Evolutionary conservation across 2,113 vertebrate genomes (phyloP).

Genomic region (Meleagris gallopavo): DNA sequence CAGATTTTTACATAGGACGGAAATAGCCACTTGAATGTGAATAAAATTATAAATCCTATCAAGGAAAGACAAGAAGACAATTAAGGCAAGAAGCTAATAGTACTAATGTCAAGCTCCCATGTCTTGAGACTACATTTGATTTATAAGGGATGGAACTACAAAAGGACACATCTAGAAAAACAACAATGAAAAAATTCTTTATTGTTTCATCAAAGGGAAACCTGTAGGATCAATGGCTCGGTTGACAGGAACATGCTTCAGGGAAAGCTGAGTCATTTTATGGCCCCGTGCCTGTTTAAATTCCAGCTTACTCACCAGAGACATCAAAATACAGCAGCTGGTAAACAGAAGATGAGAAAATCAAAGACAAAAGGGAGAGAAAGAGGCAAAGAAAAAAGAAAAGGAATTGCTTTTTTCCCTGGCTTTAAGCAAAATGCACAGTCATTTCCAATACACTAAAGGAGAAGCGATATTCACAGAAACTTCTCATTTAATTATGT

Average conservation of each 20-base stretch:
- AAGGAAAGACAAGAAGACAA: constrained; percentile 9
- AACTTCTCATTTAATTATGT: neutral
- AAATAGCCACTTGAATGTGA: constrained; percentile 17
- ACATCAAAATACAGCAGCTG: neutral
- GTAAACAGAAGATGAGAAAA: constrained; percentile 25
- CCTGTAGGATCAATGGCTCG: neutral
- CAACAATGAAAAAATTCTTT: neutral
- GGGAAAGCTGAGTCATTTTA: constrained; percentile 62
- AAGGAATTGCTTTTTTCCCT: neutral
- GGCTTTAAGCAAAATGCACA: neutral
- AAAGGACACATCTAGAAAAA: constrained; percentile 29
- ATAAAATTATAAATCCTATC: constrained; percentile 5
- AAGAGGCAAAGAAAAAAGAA: neutral
- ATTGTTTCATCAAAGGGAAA: constrained; percentile 52
- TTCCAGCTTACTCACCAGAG: constrained; percentile 44
- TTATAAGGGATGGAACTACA: constrained; percentile 2
- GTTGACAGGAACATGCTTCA: neutral
- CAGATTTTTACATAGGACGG: neutral
- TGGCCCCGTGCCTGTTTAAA: neutral
- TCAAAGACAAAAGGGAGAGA: neutral
- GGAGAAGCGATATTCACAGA: neutral
- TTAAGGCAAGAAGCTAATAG: neutral
- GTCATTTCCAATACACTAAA: neutral
- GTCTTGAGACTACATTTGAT: neutral
- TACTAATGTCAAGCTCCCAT: neutral